A percentile compares a stretch with the other conserved stretches of the same genome.
These are phyloP conservation scores for Cyaniris semiargus DNA, from an alignment of 2,888 invertebrate species.

Conservation along the genomic window DNA sequence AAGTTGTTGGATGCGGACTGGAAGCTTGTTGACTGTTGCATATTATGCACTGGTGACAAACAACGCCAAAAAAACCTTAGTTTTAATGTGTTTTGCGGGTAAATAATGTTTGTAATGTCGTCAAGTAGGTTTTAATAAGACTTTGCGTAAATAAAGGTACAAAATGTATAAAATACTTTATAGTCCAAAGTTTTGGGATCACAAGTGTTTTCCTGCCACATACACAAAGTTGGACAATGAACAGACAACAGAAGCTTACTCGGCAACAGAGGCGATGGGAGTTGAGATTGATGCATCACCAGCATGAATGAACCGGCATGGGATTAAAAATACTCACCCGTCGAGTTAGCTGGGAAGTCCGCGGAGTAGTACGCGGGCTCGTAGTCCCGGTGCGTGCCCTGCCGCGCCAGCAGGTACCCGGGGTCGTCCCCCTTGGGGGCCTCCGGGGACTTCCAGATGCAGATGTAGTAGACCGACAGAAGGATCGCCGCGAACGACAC, in stretches of 20 bases:
- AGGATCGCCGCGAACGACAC: constrained; percentile 92
- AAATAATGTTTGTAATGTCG: too few relatives aligned
- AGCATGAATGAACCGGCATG: too few relatives aligned
- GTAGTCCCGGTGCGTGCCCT: constrained; percentile 43
- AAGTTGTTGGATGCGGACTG: background rate
- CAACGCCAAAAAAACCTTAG: background rate
- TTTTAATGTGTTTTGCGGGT: background rate
- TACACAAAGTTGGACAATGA: too few relatives aligned
- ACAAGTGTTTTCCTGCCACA: too few relatives aligned
- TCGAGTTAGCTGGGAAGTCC: constrained; percentile 34
- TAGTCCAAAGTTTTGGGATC: too few relatives aligned
- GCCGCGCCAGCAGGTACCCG: constrained; percentile 45
- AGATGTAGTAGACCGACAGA: constrained; percentile 89
- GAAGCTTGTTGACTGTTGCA: background rate
- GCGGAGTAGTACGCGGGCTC: constrained; percentile 44
- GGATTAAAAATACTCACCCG: constrained; percentile 23
- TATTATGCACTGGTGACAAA: background rate
- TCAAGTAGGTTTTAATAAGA: too few relatives aligned
- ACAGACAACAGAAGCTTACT: too few relatives aligned
- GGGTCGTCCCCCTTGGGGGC: constrained; percentile 59
- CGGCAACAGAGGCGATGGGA: too few relatives aligned
- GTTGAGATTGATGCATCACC: too few relatives aligned
- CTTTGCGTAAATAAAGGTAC: too few relatives aligned
- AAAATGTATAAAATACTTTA: too few relatives aligned
- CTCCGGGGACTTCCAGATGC: constrained; percentile 88